Conservation (phyloP, 2,797 vertebrate genomes). For the Neoniphon sammara region DNA sequence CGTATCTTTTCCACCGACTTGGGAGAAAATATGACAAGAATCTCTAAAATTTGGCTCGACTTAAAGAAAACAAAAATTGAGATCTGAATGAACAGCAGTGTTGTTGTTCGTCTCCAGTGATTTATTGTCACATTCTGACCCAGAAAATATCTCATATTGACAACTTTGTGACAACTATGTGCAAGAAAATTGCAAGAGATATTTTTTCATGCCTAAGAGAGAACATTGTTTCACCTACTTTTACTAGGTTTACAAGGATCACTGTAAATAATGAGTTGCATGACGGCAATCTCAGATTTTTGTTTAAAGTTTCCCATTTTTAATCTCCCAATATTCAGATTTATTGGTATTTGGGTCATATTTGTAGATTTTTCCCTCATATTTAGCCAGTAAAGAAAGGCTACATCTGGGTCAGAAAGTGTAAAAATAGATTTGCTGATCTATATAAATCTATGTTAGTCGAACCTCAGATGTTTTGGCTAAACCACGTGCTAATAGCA, state of each 20-base stretch:
- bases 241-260: not conserved
- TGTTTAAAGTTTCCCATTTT: not conserved
- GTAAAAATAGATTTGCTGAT: not conserved
- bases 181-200: not conserved
- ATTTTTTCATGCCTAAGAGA: slow-evolving; percentile 3
- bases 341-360: not conserved
- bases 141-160: too few species aligned
- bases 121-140: too few species aligned
- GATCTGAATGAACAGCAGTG: not conserved
- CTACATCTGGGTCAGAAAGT: slow-evolving; percentile 1
- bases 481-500: not conserved
- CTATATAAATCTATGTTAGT: slow-evolving; percentile 9
- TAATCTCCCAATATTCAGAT: not conserved
- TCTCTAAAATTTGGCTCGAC: not conserved
- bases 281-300: not conserved
- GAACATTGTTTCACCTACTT: not conserved
- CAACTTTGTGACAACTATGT: too few species aligned
- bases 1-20: not conserved
- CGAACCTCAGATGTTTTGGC: slow-evolving; percentile 12
- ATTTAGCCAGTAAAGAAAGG: too few species aligned
- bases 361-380: not conserved
- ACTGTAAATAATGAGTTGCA: not conserved
- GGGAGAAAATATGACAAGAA: not conserved
- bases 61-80: too few species aligned
- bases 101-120: not conserved